A percentile compares a stretch with the other conserved stretches of the same genome.
Evolutionary conservation across 2,797 vertebrate species (phyloP).

Genomic region (Catamblyrhynchus diadema): DNA sequence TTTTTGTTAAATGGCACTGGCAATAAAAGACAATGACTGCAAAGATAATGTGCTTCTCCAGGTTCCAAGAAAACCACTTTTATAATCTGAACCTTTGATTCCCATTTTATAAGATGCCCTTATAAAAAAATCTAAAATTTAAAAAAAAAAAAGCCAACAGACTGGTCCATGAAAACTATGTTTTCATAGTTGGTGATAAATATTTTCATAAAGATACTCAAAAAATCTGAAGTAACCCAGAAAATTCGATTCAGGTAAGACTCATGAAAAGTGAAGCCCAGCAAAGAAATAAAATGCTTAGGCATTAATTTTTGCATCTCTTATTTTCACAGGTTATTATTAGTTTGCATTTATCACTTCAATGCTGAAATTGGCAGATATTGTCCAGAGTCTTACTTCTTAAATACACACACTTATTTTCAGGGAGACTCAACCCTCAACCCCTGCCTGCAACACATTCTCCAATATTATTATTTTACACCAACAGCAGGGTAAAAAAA

Average conservation of each 20-base stretch:
- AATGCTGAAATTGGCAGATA: not conserved
- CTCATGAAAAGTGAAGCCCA: not conserved
- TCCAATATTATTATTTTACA: not conserved
- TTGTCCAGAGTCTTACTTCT: not conserved
- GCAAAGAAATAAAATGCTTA: not conserved
- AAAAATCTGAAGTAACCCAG: not conserved
- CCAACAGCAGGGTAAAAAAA: not conserved
- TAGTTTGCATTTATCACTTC: not conserved
- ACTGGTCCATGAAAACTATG: not conserved
- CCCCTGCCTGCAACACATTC: not conserved
- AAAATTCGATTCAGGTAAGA: not conserved
- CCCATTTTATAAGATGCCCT: not conserved
- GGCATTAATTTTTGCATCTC: not conserved
- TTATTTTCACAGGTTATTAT: not conserved
- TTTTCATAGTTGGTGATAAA: not conserved
- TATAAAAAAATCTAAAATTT: not conserved
- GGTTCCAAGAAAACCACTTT: not conserved
- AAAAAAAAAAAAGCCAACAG: not conserved
- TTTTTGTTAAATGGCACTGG: not conserved
- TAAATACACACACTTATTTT: not conserved
- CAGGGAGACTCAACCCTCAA: not conserved
- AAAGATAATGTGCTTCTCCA: not conserved
- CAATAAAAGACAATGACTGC: slow-evolving; percentile 30
- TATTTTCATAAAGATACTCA: not conserved
- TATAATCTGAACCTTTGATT: not conserved